These are phyloP conservation scores for Bombus superbus DNA, from an alignment of 1,140 invertebrate genomes.

Conservation along the genomic window DNA sequence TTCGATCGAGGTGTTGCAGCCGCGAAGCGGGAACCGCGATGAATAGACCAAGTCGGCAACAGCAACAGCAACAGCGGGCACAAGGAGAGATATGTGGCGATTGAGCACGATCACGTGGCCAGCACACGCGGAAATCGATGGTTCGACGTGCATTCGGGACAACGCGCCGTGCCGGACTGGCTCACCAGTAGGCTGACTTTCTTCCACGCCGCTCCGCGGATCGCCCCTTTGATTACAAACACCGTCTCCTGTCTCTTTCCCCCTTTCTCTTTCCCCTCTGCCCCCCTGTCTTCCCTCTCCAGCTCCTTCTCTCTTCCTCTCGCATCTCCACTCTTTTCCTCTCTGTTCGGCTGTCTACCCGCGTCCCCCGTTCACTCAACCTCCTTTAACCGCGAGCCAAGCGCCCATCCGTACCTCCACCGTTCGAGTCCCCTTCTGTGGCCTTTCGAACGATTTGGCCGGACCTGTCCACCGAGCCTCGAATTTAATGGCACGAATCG, in stretches of 20 bases:
- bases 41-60: background rate
- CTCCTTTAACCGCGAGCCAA: constrained; percentile 47
- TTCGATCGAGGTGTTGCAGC: background rate
- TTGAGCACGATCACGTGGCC: constrained; percentile 58
- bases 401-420: constrained; percentile 49
- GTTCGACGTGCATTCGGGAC: constrained; percentile 72
- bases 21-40: background rate
- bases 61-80: background rate
- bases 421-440: background rate
- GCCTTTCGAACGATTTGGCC: background rate
- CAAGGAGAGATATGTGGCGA: constrained; percentile 11
- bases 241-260: constrained; percentile 55
- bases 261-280: background rate
- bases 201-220: constrained; percentile 70
- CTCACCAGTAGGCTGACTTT: constrained; percentile 74
- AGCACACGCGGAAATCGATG: constrained; percentile 53
- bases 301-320: background rate
- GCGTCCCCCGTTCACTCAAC: constrained; percentile 54
- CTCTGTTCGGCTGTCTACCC: background rate
- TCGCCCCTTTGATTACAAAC: constrained; percentile 76
- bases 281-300: background rate
- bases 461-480: background rate
- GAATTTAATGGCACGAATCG: background rate
- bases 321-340: background rate
- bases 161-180: constrained; percentile 76